Evolutionary conservation across 1,140 invertebrate genomes (phyloP), one percentile per base, ranked within the genome.

Genomic region (Drosophila pandora): DNA sequence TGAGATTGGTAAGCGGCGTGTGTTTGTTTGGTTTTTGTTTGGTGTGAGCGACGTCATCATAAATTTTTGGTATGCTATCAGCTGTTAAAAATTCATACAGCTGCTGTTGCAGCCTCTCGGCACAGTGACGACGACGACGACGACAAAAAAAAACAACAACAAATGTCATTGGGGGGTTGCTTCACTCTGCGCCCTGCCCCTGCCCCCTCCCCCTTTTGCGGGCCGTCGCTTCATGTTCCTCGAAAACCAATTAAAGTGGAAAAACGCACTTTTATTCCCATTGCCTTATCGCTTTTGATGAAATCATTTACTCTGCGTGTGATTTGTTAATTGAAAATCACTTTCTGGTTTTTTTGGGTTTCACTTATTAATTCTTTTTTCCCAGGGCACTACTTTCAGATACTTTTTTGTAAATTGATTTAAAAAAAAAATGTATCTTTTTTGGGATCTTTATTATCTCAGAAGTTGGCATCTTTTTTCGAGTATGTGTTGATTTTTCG

Each of bases 41-140:
- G 34, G 64, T 69, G 64, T 49, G 52, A 25, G 52, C 71, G 54
- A 49, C 79, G 60, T 79, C 70, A 65, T 58, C 76, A 81, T 87
- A 80, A 84, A 84, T 84, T 81, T 47, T 47, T 69, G 45, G 62
- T 87, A 87, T 74, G 73, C 63, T 68, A 84, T 84, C 81, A 84
- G 81, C 81, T 84, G 81, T 84, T 87, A 62, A 65, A 77, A 85
- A 81, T 67, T 55, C 69, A 85, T 85, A 79, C 76, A 79, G 62
- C 79, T 67, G 78, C 68, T 80, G 47, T 23, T 54, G 54, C 58
- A 47, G 50, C 60, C 48, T 57, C 53, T 56, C 53, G 10, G 17
- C n/a, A 43, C 6, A n/a, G 34, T 37, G 32, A 34, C 2, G 32
- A 8, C 3, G 21, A 13, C 25, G 17, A 17, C 17, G 17, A 17